Evolutionary conservation across 1,140 invertebrate genomes (phyloP).

Genomic region (Sipha flava): DNA sequence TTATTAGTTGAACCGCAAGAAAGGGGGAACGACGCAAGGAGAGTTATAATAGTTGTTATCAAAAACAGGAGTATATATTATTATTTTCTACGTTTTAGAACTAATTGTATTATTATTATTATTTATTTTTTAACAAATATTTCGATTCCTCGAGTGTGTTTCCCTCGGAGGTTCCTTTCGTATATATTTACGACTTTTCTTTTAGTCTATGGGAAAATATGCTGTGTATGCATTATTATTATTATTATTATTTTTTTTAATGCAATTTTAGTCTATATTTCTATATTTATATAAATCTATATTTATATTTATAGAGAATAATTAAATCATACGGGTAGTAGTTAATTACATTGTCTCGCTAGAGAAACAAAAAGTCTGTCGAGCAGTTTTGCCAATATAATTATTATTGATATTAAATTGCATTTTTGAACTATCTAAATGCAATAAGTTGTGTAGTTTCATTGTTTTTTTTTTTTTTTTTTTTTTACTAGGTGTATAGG

Average conservation of each 20-base stretch:
- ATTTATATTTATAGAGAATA: neutral
- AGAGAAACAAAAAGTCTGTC: conserved; percentile 12
- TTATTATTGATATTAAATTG: neutral
- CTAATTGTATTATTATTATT: conserved; percentile 16
- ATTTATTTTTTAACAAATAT: conserved; percentile 18
- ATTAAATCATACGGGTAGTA: conserved; percentile 19
- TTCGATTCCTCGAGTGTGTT: neutral
- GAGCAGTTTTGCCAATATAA: conserved; percentile 20
- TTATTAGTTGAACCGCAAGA: neutral
- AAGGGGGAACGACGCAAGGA: neutral
- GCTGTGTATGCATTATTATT: neutral
- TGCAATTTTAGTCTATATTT: conserved; percentile 6
- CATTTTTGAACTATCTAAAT: neutral
- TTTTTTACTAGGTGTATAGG: neutral
- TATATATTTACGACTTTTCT: neutral
- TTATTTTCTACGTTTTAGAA: conserved; percentile 10
- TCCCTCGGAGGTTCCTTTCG: neutral
- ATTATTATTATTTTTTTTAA: neutral
- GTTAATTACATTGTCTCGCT: conserved; percentile 15
- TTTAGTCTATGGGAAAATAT: neutral
- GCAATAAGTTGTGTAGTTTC: conserved; percentile 9
- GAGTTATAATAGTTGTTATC: neutral
- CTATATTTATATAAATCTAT: neutral
- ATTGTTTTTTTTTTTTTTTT: conserved; percentile 3
- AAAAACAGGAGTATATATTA: neutral